Evolutionary conservation across 92 coral and sea anemone species (phyloP), one percentile per base, ranked within the genome.

Genomic region (Bergia puertoricense): DNA sequence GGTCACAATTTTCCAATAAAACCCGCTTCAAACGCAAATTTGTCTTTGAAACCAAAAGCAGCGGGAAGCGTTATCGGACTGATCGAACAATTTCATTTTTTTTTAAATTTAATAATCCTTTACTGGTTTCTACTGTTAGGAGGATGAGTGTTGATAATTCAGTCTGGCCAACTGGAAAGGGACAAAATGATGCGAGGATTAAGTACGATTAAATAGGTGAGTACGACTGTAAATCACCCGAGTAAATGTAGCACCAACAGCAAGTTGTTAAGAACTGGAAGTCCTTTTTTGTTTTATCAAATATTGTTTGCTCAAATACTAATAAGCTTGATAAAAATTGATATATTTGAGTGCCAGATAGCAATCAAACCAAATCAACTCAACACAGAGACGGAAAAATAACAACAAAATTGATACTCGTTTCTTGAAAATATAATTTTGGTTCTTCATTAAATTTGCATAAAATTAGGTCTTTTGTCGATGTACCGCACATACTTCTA

Each of bases 151-250:
- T 42, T 76, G 82, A 38, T 79, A 13, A n/a, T 20, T 14, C 65
- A 38, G 15, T 48, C 43, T 16, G 41, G 62, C 23, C 43, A 6
- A 79, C 67, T 30, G 39, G 30, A 79, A 79, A 79, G 22, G 62
- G 37, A n/a, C 22, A 30, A 79, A 48, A 79, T 79, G 82, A 79
- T 36, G 67, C 7, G 16, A 62, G 20, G 65, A 22, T 43, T 41
- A 79, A 76, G 80, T 76, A 44, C 82, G 8, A 50, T 14, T 79
- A 37, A 50, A 79, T 8, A 50, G 82, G 82, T 79, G 42, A 79
- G 82, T 46, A 37, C 38, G 3, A 50, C 15, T 9, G 80, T 76
- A 5, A 18, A 16, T 73, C 39, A 36, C 77, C 41, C 40, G 20
- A 14, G 5, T 16, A 62, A 18, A 54, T 54, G 59, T 54, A 54